phyloP scores from a whole-genome alignment of 2,113 vertebrate genomes.

The Myodes glareolus region DNA sequence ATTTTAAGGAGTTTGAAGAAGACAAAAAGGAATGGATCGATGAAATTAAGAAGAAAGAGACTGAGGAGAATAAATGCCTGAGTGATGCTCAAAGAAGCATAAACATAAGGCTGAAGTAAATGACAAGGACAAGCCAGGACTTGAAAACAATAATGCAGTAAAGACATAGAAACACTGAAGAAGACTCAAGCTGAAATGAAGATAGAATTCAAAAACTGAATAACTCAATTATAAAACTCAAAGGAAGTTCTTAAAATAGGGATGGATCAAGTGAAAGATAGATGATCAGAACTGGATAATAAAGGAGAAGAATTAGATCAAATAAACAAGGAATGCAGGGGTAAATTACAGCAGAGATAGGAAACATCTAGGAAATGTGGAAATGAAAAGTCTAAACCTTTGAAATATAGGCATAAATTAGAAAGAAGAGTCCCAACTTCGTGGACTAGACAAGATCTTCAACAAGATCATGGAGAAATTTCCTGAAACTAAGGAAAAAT shows the following conservation, averaged over 20 bases:
- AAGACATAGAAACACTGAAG: neutral
- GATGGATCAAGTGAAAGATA: neutral
- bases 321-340: neutral
- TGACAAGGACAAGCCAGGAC: neutral
- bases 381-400: neutral
- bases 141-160: neutral
- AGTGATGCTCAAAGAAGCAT: neutral
- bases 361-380: neutral
- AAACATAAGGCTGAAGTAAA: neutral
- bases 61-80: neutral
- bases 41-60: neutral
- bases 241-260: neutral
- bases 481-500: neutral
- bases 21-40: neutral
- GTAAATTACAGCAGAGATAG: neutral
- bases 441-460: neutral
- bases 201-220: neutral
- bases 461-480: neutral
- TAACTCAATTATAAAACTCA: neutral
- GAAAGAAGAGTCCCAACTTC: neutral
- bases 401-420: neutral
- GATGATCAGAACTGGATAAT: neutral
- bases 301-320: neutral
- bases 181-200: neutral
- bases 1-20: neutral